phyloP scores from a whole-genome alignment of 1,140 invertebrate species.

The Drosophila mauritiana region DNA sequence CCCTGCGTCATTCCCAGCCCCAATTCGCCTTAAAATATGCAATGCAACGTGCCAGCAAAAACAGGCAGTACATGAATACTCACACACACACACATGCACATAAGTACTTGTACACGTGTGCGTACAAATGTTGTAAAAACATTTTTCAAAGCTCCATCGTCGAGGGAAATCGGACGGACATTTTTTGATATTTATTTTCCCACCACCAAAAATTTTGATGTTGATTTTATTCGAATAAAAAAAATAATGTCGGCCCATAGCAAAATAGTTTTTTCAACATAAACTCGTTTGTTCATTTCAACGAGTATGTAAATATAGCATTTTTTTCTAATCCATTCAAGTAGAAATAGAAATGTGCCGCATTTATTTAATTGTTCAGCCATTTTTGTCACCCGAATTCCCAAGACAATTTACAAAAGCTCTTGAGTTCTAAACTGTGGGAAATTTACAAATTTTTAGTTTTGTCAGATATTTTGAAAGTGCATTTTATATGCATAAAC shows the following conservation, averaged over 20 bases:
- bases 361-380: slow-evolving; percentile 27
- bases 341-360: slow-evolving; percentile 12
- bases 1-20: slow-evolving; percentile 8
- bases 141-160: slow-evolving; percentile 65
- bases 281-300: slow-evolving; percentile 26
- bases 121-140: slow-evolving; percentile 72
- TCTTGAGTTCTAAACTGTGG: background rate
- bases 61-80: slow-evolving; percentile 9
- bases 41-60: slow-evolving; percentile 43
- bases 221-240: slow-evolving; percentile 74
- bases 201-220: slow-evolving; percentile 41
- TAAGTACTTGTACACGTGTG: slow-evolving; percentile 5
- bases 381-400: slow-evolving; percentile 19
- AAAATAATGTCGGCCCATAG: slow-evolving; percentile 54
- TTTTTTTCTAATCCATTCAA: slow-evolving; percentile 5
- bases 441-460: background rate
- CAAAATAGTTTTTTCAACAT: slow-evolving; percentile 55
- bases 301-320: slow-evolving; percentile 36
- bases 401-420: slow-evolving; percentile 15
- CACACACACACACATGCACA: background rate
- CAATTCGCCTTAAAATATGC: slow-evolving; percentile 69
- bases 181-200: slow-evolving; percentile 40
- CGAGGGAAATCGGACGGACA: slow-evolving; percentile 35
- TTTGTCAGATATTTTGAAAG: background rate
- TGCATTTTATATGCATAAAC: no score